Percentiles rank a stretch among this genome's conserved stretches.
Evolutionary conservation across 92 coral and sea anemone genomes (phyloP).

Genomic region (Metridium senile): DNA sequence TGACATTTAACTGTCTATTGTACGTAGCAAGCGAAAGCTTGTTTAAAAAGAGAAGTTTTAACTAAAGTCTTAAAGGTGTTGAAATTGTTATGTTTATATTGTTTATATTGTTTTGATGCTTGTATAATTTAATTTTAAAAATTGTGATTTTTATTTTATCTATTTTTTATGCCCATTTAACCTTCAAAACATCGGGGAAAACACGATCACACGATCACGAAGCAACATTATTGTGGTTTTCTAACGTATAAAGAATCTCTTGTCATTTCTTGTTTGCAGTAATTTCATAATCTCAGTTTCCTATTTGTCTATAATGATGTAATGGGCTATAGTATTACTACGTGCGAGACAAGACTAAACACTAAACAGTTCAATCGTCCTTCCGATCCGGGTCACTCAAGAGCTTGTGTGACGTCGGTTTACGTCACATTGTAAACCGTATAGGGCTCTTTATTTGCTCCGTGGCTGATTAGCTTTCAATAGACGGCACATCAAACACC

Average conservation of each 20-base stretch:
- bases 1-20: no score
- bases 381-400: slow-evolving; percentile 18
- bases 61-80: no score
- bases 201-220: no score
- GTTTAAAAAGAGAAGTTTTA: no score
- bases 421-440: slow-evolving; percentile 28
- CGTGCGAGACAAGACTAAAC: background rate
- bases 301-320: background rate
- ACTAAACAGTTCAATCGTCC: background rate
- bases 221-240: no score
- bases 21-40: no score
- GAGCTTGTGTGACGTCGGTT: slow-evolving; percentile 21
- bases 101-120: no score
- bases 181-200: no score
- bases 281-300: background rate
- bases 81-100: no score
- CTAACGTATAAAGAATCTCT: background rate
- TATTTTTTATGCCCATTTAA: no score
- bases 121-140: no score
- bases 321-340: background rate
- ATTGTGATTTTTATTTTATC: no score
- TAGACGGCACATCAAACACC: slow-evolving; percentile 33
- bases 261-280: background rate
- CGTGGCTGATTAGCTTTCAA: slow-evolving; percentile 32
- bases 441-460: slow-evolving; percentile 26